phyloP scores from a whole-genome alignment of 2,113 vertebrate species.

The Eublepharis macularius region DNA sequence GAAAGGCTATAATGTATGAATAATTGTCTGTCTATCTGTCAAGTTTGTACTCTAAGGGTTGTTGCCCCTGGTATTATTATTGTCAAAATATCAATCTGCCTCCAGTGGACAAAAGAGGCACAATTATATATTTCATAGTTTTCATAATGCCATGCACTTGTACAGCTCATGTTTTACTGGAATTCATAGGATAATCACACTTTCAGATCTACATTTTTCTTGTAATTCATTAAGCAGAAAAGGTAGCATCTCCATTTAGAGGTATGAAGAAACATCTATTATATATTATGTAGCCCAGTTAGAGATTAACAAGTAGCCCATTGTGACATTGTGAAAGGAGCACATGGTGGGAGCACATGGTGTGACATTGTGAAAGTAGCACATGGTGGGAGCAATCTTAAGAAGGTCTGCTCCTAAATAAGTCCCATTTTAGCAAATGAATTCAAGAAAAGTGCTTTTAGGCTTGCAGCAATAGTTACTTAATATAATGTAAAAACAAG shows the following conservation, averaged over 20 bases:
- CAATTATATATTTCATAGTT: not conserved
- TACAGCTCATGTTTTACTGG: not conserved
- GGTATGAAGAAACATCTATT: not conserved
- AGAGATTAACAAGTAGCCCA: not conserved
- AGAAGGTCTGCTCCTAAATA: too few relatives aligned
- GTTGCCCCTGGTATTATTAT: not conserved
- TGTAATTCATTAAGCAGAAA: not conserved
- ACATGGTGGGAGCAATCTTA: too few relatives aligned
- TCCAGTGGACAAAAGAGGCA: not conserved
- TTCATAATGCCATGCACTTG: not conserved
- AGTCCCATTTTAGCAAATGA: too few relatives aligned
- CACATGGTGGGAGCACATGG: too few relatives aligned
- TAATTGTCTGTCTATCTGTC: not conserved
- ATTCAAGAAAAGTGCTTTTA: too few relatives aligned
- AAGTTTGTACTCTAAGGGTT: not conserved
- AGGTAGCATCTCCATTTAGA: not conserved
- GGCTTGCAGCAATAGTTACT: too few relatives aligned
- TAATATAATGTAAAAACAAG: too few relatives aligned
- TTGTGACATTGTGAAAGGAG: not conserved
- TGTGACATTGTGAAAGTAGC: not conserved
- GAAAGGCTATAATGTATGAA: not conserved
- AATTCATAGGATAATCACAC: not conserved
- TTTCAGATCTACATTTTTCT: not conserved
- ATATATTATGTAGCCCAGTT: not conserved
- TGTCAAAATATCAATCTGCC: not conserved